These are phyloP conservation scores for Lasioglossum figueresi DNA, from an alignment of 2,888 invertebrate species.

Conservation along the genomic window DNA sequence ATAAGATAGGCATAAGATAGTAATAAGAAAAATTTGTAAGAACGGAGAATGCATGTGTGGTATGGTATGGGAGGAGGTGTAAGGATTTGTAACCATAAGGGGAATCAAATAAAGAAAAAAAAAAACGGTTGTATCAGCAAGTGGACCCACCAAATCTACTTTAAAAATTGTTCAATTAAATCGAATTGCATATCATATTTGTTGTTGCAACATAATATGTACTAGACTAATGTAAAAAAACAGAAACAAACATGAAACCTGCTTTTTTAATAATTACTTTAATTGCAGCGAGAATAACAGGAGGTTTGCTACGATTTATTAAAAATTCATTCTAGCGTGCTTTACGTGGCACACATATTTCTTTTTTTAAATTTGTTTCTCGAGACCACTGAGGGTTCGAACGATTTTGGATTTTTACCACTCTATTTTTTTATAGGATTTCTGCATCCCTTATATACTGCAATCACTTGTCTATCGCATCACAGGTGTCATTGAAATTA, in stretches of 20 bases:
- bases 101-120: too few species aligned
- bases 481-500: conserved; percentile 1
- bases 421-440: background rate
- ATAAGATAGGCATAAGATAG: too few species aligned
- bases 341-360: background rate
- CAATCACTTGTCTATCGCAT: background rate
- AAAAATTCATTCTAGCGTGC: background rate
- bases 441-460: background rate
- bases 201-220: background rate
- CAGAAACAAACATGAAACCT: background rate
- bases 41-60: too few species aligned
- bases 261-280: background rate
- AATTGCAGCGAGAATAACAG: too few species aligned
- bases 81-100: too few species aligned
- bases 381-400: background rate
- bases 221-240: background rate
- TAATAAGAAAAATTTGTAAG: too few species aligned
- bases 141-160: too few species aligned
- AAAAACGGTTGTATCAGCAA: too few species aligned
- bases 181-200: too few species aligned
- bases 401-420: background rate
- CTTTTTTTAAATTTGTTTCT: background rate
- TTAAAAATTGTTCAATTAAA: too few species aligned
- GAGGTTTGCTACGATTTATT: background rate
- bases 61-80: too few species aligned